Conservation (phyloP, 2,888 invertebrate species). For the Eupithecia pulchellata region DNA sequence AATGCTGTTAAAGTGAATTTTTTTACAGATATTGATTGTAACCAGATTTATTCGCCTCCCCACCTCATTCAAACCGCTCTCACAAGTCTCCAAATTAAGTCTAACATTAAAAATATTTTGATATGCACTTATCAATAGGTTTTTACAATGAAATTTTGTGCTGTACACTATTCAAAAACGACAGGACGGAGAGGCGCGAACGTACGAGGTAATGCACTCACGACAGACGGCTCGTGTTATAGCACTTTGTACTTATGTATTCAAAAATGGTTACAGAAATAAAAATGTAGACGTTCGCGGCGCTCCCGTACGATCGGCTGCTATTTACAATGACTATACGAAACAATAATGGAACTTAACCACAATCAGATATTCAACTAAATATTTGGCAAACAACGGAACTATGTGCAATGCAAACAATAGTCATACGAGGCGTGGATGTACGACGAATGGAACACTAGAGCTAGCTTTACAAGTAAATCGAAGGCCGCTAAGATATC, state of each 20-base stretch:
- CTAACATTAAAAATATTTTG: conserved; percentile 81
- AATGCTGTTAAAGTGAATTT: conserved; percentile 35
- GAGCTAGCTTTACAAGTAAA: conserved; percentile 84
- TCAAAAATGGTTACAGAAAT: conserved; percentile 51
- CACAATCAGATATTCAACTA: conserved; percentile 67
- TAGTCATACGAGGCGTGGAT: conserved; percentile 59
- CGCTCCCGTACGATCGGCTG: conserved; percentile 56
- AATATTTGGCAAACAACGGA: conserved; percentile 80
- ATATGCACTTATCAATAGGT: conserved; percentile 82
- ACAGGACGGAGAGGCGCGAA: conserved; percentile 53
- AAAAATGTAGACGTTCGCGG: conserved; percentile 54
- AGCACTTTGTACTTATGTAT: conserved; percentile 68
- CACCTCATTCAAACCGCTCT: conserved; percentile 54
- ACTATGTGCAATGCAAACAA: conserved; percentile 63
- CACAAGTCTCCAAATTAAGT: conserved; percentile 70
- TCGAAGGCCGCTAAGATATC: conserved; percentile 85
- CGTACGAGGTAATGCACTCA: conserved; percentile 52
- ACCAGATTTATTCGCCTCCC: conserved; percentile 44
- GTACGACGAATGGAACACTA: conserved; percentile 69
- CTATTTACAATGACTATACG: conserved; percentile 76
- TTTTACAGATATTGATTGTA: conserved; percentile 39
- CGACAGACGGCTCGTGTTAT: conserved; percentile 52
- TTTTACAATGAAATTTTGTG: conserved; percentile 82
- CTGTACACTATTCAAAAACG: conserved; percentile 74
- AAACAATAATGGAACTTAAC: conserved; percentile 65